Base-by-base conservation (phyloP, 2,113 vertebrate genomes). In the Brachyistius frenatus region DNA sequence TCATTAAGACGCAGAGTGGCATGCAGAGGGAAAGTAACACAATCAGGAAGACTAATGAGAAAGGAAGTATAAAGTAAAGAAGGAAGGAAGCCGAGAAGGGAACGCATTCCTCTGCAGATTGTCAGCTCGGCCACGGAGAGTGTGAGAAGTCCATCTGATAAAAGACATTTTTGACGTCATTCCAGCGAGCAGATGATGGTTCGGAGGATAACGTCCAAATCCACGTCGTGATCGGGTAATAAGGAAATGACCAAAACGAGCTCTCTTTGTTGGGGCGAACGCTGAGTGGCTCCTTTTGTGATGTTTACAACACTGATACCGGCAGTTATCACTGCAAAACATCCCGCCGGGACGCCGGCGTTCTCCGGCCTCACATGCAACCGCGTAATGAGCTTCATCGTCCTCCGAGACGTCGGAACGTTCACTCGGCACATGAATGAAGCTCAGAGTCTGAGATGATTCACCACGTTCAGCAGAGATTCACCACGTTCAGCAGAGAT, bases 21-120 rank as follows among this genome's bases (percentile, higher is more conserved):
- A 73, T 54, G 57, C 49, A 44, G 7, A 31, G 33, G 52, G 14
- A 50, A 72, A 66, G 63, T 57, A 49, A 64, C 64, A 88, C 68
- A 79, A 66, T 57, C 41, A 79, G 47, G 67, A 55, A 73, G 15
- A 57, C 90, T 91, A 84, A 91, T 94, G 91, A 90, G 89, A 85
- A 66, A 88, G 92, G 93, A 93, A 94, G 90, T 79, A 85, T 77
- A 56, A 85, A 90, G 85, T 85, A 86, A 90, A 91, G 83, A 85
- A 88, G 93, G 93, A 94, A 94, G 93, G 93, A 95, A 94, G 76
- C 89, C 77, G 76, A 88, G 71, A 76, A 23, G 76, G 83, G 86
- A 87, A 89, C 54, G 58, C 85, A 86, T 89, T 89, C 88, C 83
- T 63, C 64, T 67, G 78, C 77, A 84, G 86, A 87, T 80, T 84